phyloP scores from a whole-genome alignment of 1,140 invertebrate genomes.

The Saccostrea cuccullata region DNA sequence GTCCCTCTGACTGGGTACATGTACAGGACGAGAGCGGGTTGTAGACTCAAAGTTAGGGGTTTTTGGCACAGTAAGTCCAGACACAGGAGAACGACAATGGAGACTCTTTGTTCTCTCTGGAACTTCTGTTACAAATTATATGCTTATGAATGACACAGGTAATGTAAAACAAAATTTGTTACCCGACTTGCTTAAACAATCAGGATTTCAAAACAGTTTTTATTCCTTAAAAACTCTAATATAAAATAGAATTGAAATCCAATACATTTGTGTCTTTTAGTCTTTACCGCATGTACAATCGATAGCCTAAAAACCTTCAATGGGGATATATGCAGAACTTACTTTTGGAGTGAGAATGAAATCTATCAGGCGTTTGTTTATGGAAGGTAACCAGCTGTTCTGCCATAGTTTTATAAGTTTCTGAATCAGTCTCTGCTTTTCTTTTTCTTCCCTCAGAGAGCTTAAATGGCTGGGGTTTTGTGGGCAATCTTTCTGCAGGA shows the following conservation, averaged over 20 bases:
- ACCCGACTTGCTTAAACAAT: too few relatives aligned
- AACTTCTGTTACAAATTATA: background rate
- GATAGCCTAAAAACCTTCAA: too few relatives aligned
- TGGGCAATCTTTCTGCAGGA: conserved; percentile 49
- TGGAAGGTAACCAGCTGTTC: conserved; percentile 71
- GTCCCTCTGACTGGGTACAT: conserved; percentile 66
- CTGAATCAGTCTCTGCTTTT: conserved; percentile 52
- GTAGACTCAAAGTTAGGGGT: conserved; percentile 72
- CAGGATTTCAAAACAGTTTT: too few relatives aligned
- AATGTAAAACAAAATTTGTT: too few relatives aligned
- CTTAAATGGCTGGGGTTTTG: conserved; percentile 70
- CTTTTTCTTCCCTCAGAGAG: conserved; percentile 62
- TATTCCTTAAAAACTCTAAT: too few relatives aligned
- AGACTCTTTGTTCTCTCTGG: background rate
- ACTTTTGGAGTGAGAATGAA: conserved; percentile 60
- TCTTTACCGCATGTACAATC: too few relatives aligned
- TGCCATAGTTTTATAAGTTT: conserved; percentile 69
- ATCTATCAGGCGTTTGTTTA: conserved; percentile 75
- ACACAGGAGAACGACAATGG: conserved; percentile 47
- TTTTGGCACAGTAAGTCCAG: conserved; percentile 64
- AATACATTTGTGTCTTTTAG: too few relatives aligned
- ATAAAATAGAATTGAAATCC: too few relatives aligned
- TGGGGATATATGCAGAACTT: background rate
- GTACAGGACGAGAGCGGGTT: conserved; percentile 63
- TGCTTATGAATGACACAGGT: too few relatives aligned